These are phyloP conservation scores for Philonicus albiceps DNA, from an alignment of 2,888 invertebrate genomes.

Conservation along the genomic window DNA sequence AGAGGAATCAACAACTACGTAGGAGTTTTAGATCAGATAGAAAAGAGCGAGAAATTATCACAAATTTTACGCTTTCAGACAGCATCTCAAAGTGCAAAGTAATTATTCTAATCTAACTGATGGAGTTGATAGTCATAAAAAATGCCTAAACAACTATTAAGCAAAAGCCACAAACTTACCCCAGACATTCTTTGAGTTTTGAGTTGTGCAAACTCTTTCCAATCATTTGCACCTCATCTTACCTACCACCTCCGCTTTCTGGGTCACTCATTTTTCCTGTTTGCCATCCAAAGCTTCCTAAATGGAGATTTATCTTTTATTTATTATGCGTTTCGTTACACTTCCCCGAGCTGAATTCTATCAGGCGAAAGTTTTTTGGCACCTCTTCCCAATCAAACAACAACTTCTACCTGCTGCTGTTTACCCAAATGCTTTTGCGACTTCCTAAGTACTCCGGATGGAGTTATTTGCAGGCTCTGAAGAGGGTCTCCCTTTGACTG, in stretches of 20 bases:
- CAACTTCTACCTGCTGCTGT: neutral
- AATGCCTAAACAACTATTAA: neutral
- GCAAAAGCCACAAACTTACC: neutral
- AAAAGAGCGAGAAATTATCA: neutral
- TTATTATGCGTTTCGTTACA: neutral
- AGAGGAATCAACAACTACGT: too few species aligned
- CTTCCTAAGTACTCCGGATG: neutral
- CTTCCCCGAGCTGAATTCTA: neutral
- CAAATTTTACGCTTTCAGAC: neutral
- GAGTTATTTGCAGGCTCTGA: neutral
- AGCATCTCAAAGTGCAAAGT: neutral
- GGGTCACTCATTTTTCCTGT: neutral
- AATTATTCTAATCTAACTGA: neutral
- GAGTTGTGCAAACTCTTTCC: neutral
- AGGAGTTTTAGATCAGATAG: neutral
- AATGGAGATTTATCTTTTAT: conserved; percentile 14
- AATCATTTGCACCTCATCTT: neutral
- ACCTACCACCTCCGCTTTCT: neutral
- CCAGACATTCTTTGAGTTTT: neutral
- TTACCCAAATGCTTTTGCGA: neutral
- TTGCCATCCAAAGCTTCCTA: neutral
- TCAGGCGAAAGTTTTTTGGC: neutral
- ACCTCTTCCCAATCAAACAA: neutral
- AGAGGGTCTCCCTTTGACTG: neutral
- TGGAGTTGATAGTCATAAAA: neutral